These are phyloP conservation scores for Numida meleagris DNA, from an alignment of 2,113 vertebrate genomes.

Conservation along the genomic window DNA sequence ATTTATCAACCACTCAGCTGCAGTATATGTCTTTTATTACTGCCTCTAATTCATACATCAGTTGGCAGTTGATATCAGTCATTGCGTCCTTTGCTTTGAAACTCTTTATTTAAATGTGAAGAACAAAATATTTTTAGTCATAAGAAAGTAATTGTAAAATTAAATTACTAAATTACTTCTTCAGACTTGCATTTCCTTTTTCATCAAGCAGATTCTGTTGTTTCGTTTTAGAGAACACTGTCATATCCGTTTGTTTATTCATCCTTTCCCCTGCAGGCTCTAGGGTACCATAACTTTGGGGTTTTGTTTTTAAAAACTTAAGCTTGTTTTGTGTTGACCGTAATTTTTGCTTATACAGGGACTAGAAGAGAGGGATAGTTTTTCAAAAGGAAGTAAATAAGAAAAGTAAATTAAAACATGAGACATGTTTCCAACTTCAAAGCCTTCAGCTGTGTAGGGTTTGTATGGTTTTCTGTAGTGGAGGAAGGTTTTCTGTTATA, in stretches of 20 bases:
- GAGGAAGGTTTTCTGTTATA: neutral
- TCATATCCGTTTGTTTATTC: neutral
- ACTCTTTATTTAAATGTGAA: neutral
- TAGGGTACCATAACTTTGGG: neutral
- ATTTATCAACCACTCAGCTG: neutral
- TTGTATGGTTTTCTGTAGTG: neutral
- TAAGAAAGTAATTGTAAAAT: neutral
- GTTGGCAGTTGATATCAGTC: neutral
- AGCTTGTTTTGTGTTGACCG: neutral
- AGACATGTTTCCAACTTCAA: neutral
- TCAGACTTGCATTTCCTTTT: neutral
- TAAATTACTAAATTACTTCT: neutral
- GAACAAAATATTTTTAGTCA: neutral
- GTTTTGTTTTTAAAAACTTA: neutral
- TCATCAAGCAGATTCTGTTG: neutral
- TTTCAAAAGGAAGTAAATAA: neutral
- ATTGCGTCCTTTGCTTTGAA: neutral
- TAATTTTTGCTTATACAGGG: neutral
- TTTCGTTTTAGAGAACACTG: neutral
- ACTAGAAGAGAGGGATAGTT: neutral
- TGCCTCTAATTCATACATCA: neutral
- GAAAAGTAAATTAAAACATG: neutral
- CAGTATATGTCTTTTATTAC: neutral
- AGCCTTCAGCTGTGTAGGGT: neutral
- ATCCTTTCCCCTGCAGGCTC: neutral